Base-by-base conservation (phyloP, 2,888 invertebrate species). In the Catocala sponsa region DNA sequence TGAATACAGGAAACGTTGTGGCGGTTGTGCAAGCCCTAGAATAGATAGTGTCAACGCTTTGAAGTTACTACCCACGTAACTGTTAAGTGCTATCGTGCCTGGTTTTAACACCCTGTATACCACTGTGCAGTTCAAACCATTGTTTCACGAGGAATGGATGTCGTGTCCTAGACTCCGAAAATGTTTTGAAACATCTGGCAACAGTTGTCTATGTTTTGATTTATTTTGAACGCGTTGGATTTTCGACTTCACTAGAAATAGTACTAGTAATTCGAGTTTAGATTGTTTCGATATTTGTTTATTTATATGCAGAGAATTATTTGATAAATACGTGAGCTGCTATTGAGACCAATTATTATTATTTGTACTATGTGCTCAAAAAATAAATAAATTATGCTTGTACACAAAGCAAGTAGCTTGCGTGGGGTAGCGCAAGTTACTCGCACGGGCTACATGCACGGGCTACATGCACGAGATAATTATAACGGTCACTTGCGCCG, bases 61-160 rank as follows among this genome's bases (percentile, higher is more conserved):
- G 33, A 48, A 32, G 32, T 33, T 48, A 32, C 48, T 55, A 58
- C 43, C 56, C 51, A 55, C 46, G 46, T 46, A 46, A 46, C 46
- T 48, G 48, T 32, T 48, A 47, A 33, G 48, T 48, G 48, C 48
- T 33, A 48, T 25, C 48, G 48, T 48, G 33, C 48, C 32, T 48
- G 48, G 32, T 48, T 33, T 32, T 33, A 48, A 48, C 33, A 48
- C 33, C 12, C 13, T 46, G 46, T 46, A 46, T 42, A 46, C 46
- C 12, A 46, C 13, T 10, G 33, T 10, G 11, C 49, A 52, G 53
- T 38, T 48, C 5, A 25, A n/a, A 47, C 15, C 11, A 11, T 48
- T 46, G 46, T 46, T 46, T 46, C 15, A 46, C 15, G 9, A 10
- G 25, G 15, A 15, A 46, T 46, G 1, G 25, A 46, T 46, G 10